Evolutionary conservation across 2,888 invertebrate species (phyloP), one percentile per base, ranked within the genome.

Genomic region (Drosophila tripunctata): DNA sequence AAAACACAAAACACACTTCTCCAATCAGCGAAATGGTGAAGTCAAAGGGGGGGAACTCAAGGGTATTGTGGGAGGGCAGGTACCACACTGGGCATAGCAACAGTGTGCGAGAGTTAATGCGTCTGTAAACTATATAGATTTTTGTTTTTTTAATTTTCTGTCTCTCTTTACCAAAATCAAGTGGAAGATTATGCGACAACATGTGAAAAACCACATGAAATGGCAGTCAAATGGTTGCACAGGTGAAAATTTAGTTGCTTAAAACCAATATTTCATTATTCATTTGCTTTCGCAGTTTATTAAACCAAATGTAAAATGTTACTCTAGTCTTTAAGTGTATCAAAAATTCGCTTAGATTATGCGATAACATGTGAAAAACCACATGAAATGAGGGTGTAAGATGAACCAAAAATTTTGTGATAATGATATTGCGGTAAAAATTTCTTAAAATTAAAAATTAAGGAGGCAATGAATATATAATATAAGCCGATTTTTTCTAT

Each of bases 101-200:
- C 24, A 30, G 19, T 7, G 43, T 15, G 17, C 22, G 35, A 15
- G 7, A 24, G 10, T 41, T 15, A 31, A 27, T 15, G 48, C 10
- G 31, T 31, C 22, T 35, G 12, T 15, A 24, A 41, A 41, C 33
- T n/a, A n/a, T n/a, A n/a, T n/a, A n/a, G n/a, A n/a, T n/a, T n/a
- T n/a, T n/a, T n/a, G n/a, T n/a, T n/a, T n/a, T n/a, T n/a, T n/a
- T n/a, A n/a, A n/a, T n/a, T n/a, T n/a, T n/a, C n/a, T n/a, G n/a
- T n/a, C n/a, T n/a, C n/a, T n/a, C n/a, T n/a, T 10, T 48, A 40
- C 12, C 15, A 12, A 47, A 33, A 36, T 31, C 24, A 22, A 48
- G 27, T 36, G 44, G 54, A 50, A 58, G 47, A 55, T 45, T 40
- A 19, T 55, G 71, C 41, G 76, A 71, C 47, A 33, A 43, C 35